A percentile compares a stretch with the other conserved stretches of the same genome.
These are phyloP conservation scores for Prunella strophiata DNA, from an alignment of 2,797 vertebrate species.

Conservation along the genomic window DNA sequence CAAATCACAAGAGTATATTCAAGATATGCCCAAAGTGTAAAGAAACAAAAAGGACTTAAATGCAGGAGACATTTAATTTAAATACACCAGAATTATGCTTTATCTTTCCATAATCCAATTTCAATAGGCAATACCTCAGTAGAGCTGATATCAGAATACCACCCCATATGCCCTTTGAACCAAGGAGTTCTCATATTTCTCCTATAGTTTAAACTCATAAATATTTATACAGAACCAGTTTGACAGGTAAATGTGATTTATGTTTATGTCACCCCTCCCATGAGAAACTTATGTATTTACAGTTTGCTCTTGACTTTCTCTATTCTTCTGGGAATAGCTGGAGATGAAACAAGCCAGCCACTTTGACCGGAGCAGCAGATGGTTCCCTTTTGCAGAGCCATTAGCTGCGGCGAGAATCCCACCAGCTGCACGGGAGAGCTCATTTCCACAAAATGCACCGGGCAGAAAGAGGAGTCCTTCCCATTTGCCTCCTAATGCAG, in stretches of 20 bases:
- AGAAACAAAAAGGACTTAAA: conserved; percentile 4
- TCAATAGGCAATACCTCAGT: background rate
- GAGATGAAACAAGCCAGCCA: conserved; percentile 23
- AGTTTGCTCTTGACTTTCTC: conserved; percentile 59
- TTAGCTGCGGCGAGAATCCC: conserved; percentile 42
- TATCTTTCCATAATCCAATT: conserved; percentile 37
- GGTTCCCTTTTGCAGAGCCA: conserved; percentile 53
- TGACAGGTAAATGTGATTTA: conserved; percentile 50
- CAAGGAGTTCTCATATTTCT: conserved; percentile 5
- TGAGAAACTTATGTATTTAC: conserved; percentile 44
- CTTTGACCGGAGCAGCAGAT: conserved; percentile 48
- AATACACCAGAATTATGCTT: background rate
- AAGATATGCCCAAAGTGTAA: background rate
- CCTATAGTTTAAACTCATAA: conserved; percentile 15
- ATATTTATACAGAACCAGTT: conserved; percentile 18
- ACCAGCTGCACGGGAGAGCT: conserved; percentile 45
- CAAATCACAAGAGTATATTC: background rate
- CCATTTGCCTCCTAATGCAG: conserved; percentile 47
- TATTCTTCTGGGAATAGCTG: conserved; percentile 2
- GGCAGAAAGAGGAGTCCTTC: conserved; percentile 17
- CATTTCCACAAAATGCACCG: conserved; percentile 32
- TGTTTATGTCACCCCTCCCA: conserved; percentile 23
- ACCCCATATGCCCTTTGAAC: background rate
- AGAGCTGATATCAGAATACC: background rate
- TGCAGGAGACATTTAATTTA: background rate